These are phyloP conservation scores for Calephelis perditalis DNA, from an alignment of 2,888 invertebrate genomes.

Conservation along the genomic window DNA sequence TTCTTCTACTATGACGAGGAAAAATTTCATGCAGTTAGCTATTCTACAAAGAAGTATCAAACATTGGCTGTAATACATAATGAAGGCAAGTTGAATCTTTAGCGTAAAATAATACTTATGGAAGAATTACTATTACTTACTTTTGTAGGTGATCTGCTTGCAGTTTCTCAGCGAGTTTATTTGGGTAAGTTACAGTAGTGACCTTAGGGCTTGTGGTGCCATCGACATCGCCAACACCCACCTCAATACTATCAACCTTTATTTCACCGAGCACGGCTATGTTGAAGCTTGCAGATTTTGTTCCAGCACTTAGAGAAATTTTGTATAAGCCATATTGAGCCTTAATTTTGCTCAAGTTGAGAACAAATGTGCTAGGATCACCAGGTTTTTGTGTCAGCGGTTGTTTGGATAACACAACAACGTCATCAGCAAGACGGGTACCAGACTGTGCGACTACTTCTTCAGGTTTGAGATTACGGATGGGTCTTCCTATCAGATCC, in stretches of 20 bases:
- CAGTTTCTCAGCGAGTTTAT: conserved; percentile 82
- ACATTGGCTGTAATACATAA: no score
- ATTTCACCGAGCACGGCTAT: conserved; percentile 88
- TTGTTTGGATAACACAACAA: conserved; percentile 84
- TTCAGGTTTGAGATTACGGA: conserved; percentile 79
- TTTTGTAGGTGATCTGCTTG: conserved; percentile 95
- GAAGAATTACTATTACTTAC: conserved; percentile 46
- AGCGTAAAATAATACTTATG: no score
- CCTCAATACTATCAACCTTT: conserved; percentile 86
- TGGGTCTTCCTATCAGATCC: conserved; percentile 85
- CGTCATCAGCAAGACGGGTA: conserved; percentile 84
- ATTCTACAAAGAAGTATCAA: no score
- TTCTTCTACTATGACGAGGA: no score
- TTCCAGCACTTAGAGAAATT: conserved; percentile 85
- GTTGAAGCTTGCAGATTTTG: conserved; percentile 76
- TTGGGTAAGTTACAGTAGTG: conserved; percentile 84
- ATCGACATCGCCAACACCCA: conserved; percentile 94
- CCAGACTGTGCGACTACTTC: conserved; percentile 87
- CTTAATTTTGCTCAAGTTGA: conserved; percentile 87
- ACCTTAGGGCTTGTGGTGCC: conserved; percentile 90
- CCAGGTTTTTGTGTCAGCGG: conserved; percentile 69
- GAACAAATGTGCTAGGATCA: conserved; percentile 83
- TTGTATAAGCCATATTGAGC: conserved; percentile 92
- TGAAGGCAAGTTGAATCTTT: no score
- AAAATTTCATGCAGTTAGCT: no score